phyloP scores from a whole-genome alignment of 2,888 invertebrate species.

The Catocala fraxini region DNA sequence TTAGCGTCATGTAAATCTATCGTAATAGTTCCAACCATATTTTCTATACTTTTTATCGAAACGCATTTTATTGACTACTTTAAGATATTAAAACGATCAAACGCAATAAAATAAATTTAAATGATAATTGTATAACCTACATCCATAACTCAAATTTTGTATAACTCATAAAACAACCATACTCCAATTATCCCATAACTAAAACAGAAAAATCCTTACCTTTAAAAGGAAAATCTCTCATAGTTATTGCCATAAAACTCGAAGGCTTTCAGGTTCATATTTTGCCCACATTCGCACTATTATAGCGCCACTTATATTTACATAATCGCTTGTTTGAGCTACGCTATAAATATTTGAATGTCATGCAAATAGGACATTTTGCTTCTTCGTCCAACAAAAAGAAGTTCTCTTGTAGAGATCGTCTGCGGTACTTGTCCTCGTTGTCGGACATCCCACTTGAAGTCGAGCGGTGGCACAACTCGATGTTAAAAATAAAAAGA shows the following conservation, averaged over 20 bases:
- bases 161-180: no score
- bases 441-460: slow-evolving; percentile 59
- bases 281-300: slow-evolving; percentile 19
- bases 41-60: no score
- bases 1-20: no score
- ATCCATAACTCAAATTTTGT: no score
- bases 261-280: slow-evolving; percentile 5
- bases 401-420: slow-evolving; percentile 54
- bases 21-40: no score
- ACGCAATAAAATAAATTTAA: no score
- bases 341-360: slow-evolving; percentile 46
- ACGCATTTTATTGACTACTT: no score
- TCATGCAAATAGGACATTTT: slow-evolving; percentile 51
- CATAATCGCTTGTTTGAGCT: slow-evolving; percentile 34
- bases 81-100: no score
- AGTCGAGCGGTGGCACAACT: slow-evolving; percentile 48
- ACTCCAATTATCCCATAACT: no score
- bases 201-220: no score
- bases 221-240: slow-evolving; percentile 7
- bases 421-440: slow-evolving; percentile 62
- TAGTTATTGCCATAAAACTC: slow-evolving; percentile 12
- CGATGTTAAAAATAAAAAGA: slow-evolving; percentile 58
- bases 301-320: slow-evolving; percentile 20
- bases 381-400: slow-evolving; percentile 46
- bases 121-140: no score